A percentile compares a stretch with the other conserved stretches of the same genome.
Evolutionary conservation across 1,140 invertebrate species (phyloP).

Genomic region (Stenopsyche tienmushanensis): DNA sequence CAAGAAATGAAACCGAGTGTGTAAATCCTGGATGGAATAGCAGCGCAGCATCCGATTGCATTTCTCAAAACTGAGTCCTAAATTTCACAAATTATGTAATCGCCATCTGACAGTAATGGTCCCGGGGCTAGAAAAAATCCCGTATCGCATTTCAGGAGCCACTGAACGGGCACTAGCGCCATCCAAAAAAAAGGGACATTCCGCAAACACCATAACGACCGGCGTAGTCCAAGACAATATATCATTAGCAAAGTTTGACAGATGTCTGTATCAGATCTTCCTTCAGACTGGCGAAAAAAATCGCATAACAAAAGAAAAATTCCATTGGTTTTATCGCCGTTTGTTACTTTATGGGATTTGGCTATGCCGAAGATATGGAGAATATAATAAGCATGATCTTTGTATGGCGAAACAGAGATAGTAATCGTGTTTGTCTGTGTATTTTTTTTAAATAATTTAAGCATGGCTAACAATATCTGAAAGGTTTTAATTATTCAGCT

Average conservation of each 20-base stretch:
- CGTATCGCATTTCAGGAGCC: background rate
- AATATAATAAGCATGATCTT: no score
- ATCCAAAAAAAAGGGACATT: background rate
- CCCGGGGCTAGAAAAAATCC: background rate
- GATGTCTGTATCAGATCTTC: constrained; percentile 19
- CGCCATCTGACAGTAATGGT: background rate
- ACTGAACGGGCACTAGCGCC: constrained; percentile 1
- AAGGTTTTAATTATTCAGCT: no score
- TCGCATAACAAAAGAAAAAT: no score
- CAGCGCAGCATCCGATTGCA: background rate
- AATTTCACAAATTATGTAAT: background rate
- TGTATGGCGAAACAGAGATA: no score
- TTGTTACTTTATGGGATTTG: no score
- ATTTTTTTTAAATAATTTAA: no score
- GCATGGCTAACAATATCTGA: no score
- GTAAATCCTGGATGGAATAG: background rate
- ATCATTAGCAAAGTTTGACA: constrained; percentile 25
- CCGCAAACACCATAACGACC: constrained; percentile 4
- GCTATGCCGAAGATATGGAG: no score
- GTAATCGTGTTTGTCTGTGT: no score
- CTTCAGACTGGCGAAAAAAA: background rate
- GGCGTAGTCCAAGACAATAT: background rate
- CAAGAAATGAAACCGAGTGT: background rate
- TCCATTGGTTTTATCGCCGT: no score
- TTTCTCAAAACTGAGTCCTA: background rate